Conservation (phyloP, 2,113 vertebrate species). For the Callionymus lyra region DNA sequence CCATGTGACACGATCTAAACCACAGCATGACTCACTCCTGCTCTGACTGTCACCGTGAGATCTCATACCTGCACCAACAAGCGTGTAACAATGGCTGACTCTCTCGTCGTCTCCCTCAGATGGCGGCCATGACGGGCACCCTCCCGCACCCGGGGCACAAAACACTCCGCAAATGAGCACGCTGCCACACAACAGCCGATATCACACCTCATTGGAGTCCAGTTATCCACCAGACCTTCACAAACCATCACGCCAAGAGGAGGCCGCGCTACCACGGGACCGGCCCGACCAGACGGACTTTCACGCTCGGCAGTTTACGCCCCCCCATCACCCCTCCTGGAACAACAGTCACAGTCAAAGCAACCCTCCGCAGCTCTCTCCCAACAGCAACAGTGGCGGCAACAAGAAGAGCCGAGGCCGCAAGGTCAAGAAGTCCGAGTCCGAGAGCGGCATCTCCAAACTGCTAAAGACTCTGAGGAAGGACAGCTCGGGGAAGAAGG, state of each 20-base stretch:
- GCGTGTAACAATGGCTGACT: background rate
- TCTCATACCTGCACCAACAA: background rate
- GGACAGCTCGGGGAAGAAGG: conserved; percentile 66
- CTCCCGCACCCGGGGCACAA: conserved; percentile 88
- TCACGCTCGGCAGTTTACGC: conserved; percentile 69
- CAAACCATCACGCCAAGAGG: conserved; percentile 87
- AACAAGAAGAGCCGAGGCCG: conserved; percentile 62
- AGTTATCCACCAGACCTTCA: conserved; percentile 92
- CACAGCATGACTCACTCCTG: conserved; percentile 42
- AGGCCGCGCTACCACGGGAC: conserved; percentile 74
- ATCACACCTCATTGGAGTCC: conserved; percentile 86
- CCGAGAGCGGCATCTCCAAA: conserved; percentile 71
- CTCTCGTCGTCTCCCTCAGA: conserved; percentile 70
- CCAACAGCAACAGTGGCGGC: conserved; percentile 51
- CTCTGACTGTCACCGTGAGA: conserved; percentile 24
- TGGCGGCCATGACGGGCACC: conserved; percentile 90
- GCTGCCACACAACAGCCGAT: conserved; percentile 70
- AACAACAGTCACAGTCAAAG: conserved; percentile 78
- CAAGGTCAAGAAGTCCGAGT: conserved; percentile 70
- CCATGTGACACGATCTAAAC: conserved; percentile 5
- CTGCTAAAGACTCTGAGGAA: conserved; percentile 69
- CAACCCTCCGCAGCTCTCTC: conserved; percentile 71
- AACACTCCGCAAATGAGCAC: conserved; percentile 92
- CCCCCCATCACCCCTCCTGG: conserved; percentile 78
- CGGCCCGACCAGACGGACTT: conserved; percentile 74